Conservation (phyloP, 2,888 invertebrate genomes). For the Drosophila rellima region DNA sequence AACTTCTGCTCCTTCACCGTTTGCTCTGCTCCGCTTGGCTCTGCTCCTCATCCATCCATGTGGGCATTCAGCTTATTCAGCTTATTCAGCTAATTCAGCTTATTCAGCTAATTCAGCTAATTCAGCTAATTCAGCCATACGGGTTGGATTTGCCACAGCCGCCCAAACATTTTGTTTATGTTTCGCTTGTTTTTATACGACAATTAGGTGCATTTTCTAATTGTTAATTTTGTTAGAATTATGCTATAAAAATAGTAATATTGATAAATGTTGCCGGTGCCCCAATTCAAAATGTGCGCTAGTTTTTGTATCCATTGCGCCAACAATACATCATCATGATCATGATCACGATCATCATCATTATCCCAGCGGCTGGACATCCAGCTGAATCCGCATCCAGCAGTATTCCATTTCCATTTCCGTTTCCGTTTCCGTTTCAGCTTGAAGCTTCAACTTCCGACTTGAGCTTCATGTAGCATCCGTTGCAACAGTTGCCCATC, state of each 20-base stretch:
- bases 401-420: conserved; percentile 3
- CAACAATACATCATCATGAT: neutral
- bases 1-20: neutral
- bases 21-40: neutral
- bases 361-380: conserved; percentile 3
- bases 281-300: conserved; percentile 24
- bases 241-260: conserved; percentile 70
- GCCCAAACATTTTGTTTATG: conserved; percentile 10
- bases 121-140: neutral
- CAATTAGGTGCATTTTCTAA: conserved; percentile 26
- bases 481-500: conserved; percentile 2
- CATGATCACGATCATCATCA: too few species aligned
- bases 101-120: neutral
- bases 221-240: conserved; percentile 56
- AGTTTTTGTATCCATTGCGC: neutral
- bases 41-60: neutral
- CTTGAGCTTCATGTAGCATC: conserved; percentile 11
- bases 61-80: neutral
- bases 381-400: conserved; percentile 7
- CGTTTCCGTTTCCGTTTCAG: neutral
- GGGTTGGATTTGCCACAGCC: conserved; percentile 6
- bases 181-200: neutral
- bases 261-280: conserved; percentile 57
- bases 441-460: neutral
- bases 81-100: neutral